Base-by-base conservation (phyloP, 2,888 invertebrate species). In the Ecliptopera silaceata region DNA sequence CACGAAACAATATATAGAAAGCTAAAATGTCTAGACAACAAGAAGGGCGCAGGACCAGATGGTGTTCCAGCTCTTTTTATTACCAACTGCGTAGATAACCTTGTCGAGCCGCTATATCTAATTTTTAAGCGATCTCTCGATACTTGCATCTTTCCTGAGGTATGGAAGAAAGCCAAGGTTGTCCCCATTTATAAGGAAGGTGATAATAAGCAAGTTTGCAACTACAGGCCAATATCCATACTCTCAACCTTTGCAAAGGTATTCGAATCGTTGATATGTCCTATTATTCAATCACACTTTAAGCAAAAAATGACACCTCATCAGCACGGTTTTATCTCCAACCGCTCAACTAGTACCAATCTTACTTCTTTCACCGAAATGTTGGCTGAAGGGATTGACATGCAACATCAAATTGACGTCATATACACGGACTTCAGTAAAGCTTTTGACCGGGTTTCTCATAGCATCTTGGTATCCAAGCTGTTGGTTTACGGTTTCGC, bases 191-290 rank as follows among this genome's bases (percentile, higher is more conserved):
- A 41, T 11, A 49, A 49, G 13, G 5, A 17, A 4, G 48, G 41
- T 10, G 17, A 39, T 1, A 18, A 3, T 0, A 31, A 17, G n/a
- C 1, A 1, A 10, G 48, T 49, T 1, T n/a, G 0, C 3, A 49
- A 49, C 29, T 49, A 49, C 18, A 29, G 48, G 4, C 48, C 48
- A 3, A 49, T 49, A 6, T 39, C 48, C 1, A 49, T 49, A 22
- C 39, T 49, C 4, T 49, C 39, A 13, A 49, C 31, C 0, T 10
- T 49, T n/a, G 48, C 12, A 4, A 49, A 49, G 5, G 4, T 31
- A 3, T 31, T 49, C 15, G 48, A 49, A 31, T 39, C 48, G 0
- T 3, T 49, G 0, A 8, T 49, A 0, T 41, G 48, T 13, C 48
- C 48, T 0, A 1, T 18, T 8, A 41, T 49, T 0, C 48, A 49